A percentile compares a stretch with the other conserved stretches of the same genome.
phyloP scores from a whole-genome alignment of 1,140 invertebrate genomes.

The Copidosoma floridanum region DNA sequence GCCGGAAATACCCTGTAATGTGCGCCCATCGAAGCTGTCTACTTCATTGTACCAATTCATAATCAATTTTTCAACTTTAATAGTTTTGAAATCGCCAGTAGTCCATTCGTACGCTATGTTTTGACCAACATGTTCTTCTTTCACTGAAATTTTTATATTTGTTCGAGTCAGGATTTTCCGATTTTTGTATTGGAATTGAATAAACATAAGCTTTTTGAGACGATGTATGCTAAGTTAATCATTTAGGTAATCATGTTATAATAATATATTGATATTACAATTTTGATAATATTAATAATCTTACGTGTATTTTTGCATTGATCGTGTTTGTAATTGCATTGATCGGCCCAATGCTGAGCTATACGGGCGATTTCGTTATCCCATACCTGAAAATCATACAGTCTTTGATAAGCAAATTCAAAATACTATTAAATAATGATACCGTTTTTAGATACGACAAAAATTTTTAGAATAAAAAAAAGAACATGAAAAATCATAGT shows the following conservation, averaged over 20 bases:
- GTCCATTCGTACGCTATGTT: conserved; percentile 19
- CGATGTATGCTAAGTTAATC: neutral
- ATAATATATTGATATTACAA: too few species aligned
- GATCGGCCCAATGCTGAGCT: conserved; percentile 80
- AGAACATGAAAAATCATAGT: too few species aligned
- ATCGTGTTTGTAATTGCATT: conserved; percentile 76
- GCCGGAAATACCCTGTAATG: neutral
- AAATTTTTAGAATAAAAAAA: too few species aligned
- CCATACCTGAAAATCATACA: conserved; percentile 66
- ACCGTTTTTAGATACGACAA: too few species aligned
- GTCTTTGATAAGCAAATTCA: too few species aligned
- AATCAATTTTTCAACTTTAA: conserved; percentile 7
- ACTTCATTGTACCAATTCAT: conserved; percentile 27
- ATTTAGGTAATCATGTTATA: neutral
- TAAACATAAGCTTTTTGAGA: too few species aligned
- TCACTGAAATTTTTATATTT: too few species aligned
- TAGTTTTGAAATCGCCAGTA: neutral
- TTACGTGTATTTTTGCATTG: conserved; percentile 61
- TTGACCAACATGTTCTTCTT: conserved; percentile 20
- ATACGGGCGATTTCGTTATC: conserved; percentile 78
- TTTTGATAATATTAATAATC: conserved; percentile 34
- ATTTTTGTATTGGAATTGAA: too few species aligned
- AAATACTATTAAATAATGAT: too few species aligned
- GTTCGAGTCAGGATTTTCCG: too few species aligned
- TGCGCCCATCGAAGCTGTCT: neutral